Base-by-base conservation (phyloP, 2,888 invertebrate genomes). In the Andrena chrysosceles region DNA sequence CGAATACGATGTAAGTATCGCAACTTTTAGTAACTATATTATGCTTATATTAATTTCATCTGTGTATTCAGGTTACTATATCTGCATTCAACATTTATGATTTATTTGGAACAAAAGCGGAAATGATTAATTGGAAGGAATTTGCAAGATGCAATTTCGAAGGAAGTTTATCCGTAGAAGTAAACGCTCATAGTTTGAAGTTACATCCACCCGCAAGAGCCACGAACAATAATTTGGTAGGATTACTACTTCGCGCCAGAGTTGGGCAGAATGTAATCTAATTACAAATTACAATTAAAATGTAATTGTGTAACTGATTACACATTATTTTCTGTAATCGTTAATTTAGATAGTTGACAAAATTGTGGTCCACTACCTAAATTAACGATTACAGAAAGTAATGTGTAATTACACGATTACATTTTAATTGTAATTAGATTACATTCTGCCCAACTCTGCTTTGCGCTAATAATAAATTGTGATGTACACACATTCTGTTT, bases 81-180 rank as follows among this genome's bases (percentile, higher is more conserved):
- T 85, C 84, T 20, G 60, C 85, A 49, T 76, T 78, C 2, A 89
- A 83, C 60, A 75, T 66, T 8, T 89, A 89, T 59, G 84, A 92
- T 66, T 64, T 92, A 52, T 88, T 81, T 69, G 92, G 91, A n/a
- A 82, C 26, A 20, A 87, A 76, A 74, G 81, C 81, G 67, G 87
- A 86, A 54, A 84, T 81, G 56, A 67, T 84, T 10, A 87, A 90
- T 60, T 87, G 79, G 85, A 62, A 77, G 6, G 81, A 87, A 23
- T 73, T 71, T 49, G 31, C 63, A 2, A 85, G 67, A 80, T 66
- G 20, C n/a, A 78, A 83, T 72, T 91, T 87, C 10, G 83, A 85
- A 62, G 91, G 91, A 74, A 87, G 85, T 77, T 72, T 92, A 59
- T 86, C 79, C 4, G 26, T 91, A 29, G 87, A 91, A 84, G 77